These are phyloP conservation scores for Latrodectus elegans DNA, from an alignment of 2,888 invertebrate genomes.

Conservation along the genomic window DNA sequence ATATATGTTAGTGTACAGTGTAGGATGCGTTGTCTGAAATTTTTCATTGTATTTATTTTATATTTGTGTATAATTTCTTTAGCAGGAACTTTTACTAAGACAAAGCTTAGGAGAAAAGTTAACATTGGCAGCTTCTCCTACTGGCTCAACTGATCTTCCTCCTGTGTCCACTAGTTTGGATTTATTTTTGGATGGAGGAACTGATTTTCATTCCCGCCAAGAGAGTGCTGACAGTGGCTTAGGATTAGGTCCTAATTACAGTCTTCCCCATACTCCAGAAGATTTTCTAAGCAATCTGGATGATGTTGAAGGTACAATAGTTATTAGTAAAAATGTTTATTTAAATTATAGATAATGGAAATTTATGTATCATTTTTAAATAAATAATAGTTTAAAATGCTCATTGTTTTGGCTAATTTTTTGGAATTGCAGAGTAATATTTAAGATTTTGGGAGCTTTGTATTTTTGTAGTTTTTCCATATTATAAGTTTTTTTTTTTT, in stretches of 20 bases:
- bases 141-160: constrained; percentile 65
- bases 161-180: constrained; percentile 72
- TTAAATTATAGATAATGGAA: no score
- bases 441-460: no score
- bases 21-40: no score
- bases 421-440: no score
- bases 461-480: no score
- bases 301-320: constrained; percentile 80
- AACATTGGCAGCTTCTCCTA: constrained; percentile 67
- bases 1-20: no score
- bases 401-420: no score
- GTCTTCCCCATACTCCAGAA: constrained; percentile 92
- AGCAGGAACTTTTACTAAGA: constrained; percentile 84
- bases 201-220: constrained; percentile 90
- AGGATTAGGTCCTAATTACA: constrained; percentile 88
- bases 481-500: no score
- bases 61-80: neutral
- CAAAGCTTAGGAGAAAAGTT: constrained; percentile 74
- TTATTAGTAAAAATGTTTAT: neutral
- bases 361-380: no score
- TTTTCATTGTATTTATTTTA: neutral
- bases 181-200: constrained; percentile 75
- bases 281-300: constrained; percentile 89
- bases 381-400: no score
- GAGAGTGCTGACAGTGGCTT: constrained; percentile 94